A percentile compares a stretch with the other conserved stretches of the same genome.
phyloP scores from a whole-genome alignment of 1,140 invertebrate species.

The Listronotus bonariensis region DNA sequence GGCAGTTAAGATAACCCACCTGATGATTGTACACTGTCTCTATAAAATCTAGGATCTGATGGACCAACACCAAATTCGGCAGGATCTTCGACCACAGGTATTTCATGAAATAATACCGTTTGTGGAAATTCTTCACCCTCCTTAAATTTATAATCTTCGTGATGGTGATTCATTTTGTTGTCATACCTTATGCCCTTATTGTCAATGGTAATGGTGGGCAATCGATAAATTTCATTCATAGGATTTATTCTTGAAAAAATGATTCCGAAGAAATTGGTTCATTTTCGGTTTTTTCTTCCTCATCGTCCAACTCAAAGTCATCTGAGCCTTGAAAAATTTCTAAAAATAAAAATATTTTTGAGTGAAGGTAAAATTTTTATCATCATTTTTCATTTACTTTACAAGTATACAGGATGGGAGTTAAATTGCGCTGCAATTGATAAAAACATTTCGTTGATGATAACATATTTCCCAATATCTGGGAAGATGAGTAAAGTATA shows the following conservation, averaged over 20 bases:
- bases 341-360: constrained; percentile 9
- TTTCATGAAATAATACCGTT: constrained; percentile 24
- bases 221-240: no score
- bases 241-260: no score
- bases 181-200: no score
- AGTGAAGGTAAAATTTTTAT: no score
- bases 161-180: neutral
- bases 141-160: constrained; percentile 29
- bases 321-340: neutral
- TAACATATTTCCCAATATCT: no score
- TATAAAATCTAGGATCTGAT: constrained; percentile 47
- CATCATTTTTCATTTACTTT: no score
- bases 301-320: neutral
- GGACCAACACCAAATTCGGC: constrained; percentile 47
- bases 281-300: constrained; percentile 4
- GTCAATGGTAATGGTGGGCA: no score
- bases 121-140: constrained; percentile 22
- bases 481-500: no score
- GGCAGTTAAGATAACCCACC: no score
- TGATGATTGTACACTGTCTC: constrained; percentile 14
- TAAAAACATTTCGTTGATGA: no score
- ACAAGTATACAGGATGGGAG: no score
- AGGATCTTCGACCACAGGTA: constrained; percentile 40
- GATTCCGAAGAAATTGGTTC: neutral
- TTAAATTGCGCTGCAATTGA: no score